Evolutionary conservation across 2,797 vertebrate genomes (phyloP).

Genomic region (Tenualosa thibaudeaui): DNA sequence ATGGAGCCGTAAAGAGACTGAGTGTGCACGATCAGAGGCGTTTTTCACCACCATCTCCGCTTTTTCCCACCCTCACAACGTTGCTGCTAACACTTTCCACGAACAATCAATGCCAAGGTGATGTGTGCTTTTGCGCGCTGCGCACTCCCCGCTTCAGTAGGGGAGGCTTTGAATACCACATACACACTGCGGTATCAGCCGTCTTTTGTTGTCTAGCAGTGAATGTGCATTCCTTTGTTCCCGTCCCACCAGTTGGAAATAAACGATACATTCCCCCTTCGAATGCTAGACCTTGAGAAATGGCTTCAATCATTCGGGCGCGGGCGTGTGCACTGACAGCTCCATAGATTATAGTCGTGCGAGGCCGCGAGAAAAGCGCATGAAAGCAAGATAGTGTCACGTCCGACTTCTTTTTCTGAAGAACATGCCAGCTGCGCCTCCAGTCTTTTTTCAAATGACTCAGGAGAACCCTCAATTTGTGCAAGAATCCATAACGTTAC

Average conservation of each 20-base stretch:
- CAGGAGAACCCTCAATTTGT: conserved; percentile 25
- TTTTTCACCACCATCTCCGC: conserved; percentile 21
- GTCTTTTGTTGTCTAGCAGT: conserved; percentile 27
- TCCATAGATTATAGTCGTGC: conserved; percentile 43
- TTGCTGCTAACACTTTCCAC: conserved; percentile 8
- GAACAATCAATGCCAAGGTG: conserved; percentile 27
- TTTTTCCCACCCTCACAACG: conserved; percentile 22
- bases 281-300: conserved; percentile 47
- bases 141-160: not conserved
- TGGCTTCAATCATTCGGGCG: conserved; percentile 44
- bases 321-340: conserved; percentile 41
- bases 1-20: conserved; percentile 20
- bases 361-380: conserved; percentile 13
- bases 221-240: conserved; percentile 36
- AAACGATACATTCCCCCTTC: conserved; percentile 19
- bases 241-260: conserved; percentile 24
- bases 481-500: conserved; percentile 27
- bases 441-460: not conserved
- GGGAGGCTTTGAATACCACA: not conserved
- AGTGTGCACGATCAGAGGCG: conserved; percentile 23
- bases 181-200: not conserved
- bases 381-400: not conserved
- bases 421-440: not conserved
- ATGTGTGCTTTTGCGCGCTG: conserved; percentile 25
- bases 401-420: not conserved